Evolutionary conservation across 2,113 vertebrate genomes (phyloP).

Genomic region (Triplophysa tibetana): DNA sequence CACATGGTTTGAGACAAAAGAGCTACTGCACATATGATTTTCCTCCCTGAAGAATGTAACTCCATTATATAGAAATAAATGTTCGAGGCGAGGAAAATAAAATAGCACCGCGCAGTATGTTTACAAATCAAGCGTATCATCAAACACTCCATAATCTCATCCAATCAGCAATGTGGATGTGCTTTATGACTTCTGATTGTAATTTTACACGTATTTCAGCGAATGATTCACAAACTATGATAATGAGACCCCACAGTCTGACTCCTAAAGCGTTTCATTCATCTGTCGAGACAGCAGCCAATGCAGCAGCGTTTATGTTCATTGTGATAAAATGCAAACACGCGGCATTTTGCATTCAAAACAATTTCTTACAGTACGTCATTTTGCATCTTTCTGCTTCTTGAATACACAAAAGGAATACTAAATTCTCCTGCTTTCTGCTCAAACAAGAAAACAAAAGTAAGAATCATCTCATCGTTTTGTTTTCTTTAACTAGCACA

Average conservation of each 20-base stretch:
- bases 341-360: neutral
- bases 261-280: slow-evolving; percentile 10
- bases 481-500: neutral
- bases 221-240: slow-evolving; percentile 9
- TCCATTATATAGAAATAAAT: slow-evolving; percentile 9
- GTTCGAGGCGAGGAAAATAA: neutral
- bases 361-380: neutral
- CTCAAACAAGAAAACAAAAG: neutral
- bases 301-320: neutral
- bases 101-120: neutral
- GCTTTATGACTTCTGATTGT: slow-evolving; percentile 4
- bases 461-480: neutral
- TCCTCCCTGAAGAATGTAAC: neutral
- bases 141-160: neutral
- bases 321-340: slow-evolving; percentile 4
- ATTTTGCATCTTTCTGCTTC: neutral
- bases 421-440: neutral
- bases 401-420: neutral
- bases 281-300: neutral
- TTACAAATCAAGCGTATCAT: neutral
- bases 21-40: neutral
- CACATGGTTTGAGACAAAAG: neutral
- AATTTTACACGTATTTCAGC: slow-evolving; percentile 3
- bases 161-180: slow-evolving; percentile 4
- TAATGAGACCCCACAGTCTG: slow-evolving; percentile 2